Evolutionary conservation across 1,140 invertebrate genomes (phyloP).

Genomic region (Cotesia chilonis): DNA sequence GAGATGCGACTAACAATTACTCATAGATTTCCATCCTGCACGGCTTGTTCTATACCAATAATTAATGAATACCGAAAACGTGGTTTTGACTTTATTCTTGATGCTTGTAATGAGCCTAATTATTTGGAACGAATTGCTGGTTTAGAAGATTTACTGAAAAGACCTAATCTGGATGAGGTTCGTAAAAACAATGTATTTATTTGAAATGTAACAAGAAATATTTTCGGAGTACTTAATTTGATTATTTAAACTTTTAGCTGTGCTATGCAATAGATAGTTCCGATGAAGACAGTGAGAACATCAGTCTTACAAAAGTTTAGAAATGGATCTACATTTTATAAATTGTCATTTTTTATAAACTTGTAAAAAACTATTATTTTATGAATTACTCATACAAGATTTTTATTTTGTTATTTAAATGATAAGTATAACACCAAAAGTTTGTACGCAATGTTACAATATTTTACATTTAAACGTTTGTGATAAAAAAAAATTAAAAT

Average conservation of each 20-base stretch:
- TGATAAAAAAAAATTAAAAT: too few relatives aligned
- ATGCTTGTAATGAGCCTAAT: constrained; percentile 85
- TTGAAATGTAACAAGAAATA: neutral
- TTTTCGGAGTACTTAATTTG: constrained; percentile 5
- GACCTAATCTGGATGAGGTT: constrained; percentile 72
- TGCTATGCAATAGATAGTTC: constrained; percentile 51
- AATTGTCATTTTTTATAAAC: too few relatives aligned
- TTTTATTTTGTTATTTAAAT: too few relatives aligned
- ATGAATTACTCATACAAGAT: too few relatives aligned
- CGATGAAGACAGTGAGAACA: constrained; percentile 49
- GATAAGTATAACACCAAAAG: too few relatives aligned
- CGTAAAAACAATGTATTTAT: neutral
- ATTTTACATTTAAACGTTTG: too few relatives aligned
- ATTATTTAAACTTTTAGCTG: constrained; percentile 24
- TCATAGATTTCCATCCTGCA: constrained; percentile 86
- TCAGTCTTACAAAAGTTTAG: constrained; percentile 14
- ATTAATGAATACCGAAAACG: constrained; percentile 73
- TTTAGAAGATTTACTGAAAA: constrained; percentile 77
- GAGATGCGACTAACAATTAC: constrained; percentile 84
- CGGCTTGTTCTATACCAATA: constrained; percentile 84
- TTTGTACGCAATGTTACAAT: too few relatives aligned
- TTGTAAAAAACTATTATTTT: too few relatives aligned
- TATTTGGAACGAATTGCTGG: constrained; percentile 91
- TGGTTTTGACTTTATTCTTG: constrained; percentile 81
- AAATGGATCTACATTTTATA: constrained; percentile 1